Percentiles rank a stretch among this genome's conserved stretches.
Evolutionary conservation across 2,888 invertebrate genomes (phyloP).

Genomic region (Anticlea derivata): DNA sequence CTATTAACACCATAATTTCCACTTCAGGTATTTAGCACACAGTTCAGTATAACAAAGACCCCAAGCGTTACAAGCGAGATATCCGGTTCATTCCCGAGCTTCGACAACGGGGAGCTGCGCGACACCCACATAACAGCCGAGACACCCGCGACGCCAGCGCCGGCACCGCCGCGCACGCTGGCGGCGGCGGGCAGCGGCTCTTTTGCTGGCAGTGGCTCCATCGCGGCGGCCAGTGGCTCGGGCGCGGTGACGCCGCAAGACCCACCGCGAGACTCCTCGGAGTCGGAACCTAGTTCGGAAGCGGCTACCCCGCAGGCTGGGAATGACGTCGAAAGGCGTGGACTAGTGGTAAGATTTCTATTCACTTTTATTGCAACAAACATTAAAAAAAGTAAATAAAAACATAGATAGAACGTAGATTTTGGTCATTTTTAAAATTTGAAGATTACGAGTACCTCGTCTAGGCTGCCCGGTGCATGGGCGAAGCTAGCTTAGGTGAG

Average conservation of each 20-base stretch:
- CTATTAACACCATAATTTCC: not conserved
- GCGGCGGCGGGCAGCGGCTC: conserved; percentile 26
- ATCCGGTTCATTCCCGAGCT: conserved; percentile 75
- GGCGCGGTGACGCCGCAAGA: conserved; percentile 34
- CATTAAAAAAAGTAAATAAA: too few relatives aligned
- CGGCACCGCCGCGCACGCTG: conserved; percentile 27
- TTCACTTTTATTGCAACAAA: not conserved
- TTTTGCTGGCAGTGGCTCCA: conserved; percentile 20
- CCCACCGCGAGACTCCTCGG: conserved; percentile 38
- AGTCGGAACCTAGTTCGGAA: conserved; percentile 40
- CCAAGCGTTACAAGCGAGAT: conserved; percentile 86
- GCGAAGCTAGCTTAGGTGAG: too few relatives aligned
- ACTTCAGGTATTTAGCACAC: conserved; percentile 83
- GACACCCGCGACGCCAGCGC: conserved; percentile 27
- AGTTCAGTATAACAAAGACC: conserved; percentile 86
- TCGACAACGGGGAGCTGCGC: conserved; percentile 79
- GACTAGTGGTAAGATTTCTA: conserved; percentile 79
- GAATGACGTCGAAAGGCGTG: conserved; percentile 87
- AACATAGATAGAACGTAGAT: too few relatives aligned
- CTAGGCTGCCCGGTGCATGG: too few relatives aligned
- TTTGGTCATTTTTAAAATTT: too few relatives aligned
- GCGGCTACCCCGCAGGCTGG: conserved; percentile 48
- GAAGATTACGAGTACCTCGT: too few relatives aligned
- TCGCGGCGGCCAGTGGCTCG: conserved; percentile 20
- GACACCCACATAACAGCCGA: conserved; percentile 33